phyloP scores from a whole-genome alignment of 2,797 vertebrate species.

The Urocyon cinereoargenteus region DNA sequence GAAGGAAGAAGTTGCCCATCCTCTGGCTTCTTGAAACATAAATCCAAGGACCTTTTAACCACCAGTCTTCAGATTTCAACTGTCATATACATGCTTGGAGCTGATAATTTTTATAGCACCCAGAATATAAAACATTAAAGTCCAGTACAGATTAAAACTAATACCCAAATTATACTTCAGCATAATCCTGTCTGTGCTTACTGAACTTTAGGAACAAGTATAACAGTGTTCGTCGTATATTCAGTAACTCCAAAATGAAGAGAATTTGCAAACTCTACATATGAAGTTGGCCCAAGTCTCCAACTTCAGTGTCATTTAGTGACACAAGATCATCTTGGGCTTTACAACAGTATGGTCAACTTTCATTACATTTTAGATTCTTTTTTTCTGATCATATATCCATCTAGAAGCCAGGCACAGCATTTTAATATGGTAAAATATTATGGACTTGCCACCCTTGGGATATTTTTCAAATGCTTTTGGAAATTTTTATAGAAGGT shows the following conservation, averaged over 20 bases:
- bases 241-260: slow-evolving; percentile 12
- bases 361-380: slow-evolving; percentile 36
- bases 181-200: slow-evolving; percentile 31
- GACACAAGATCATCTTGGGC: slow-evolving; percentile 8
- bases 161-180: slow-evolving; percentile 30
- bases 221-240: background rate
- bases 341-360: slow-evolving; percentile 5
- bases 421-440: slow-evolving; percentile 69
- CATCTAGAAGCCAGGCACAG: slow-evolving; percentile 42
- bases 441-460: slow-evolving; percentile 28
- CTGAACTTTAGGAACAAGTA: background rate
- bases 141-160: slow-evolving; percentile 49
- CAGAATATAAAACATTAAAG: slow-evolving; percentile 47
- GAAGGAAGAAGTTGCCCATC: background rate
- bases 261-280: background rate
- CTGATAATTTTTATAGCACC: slow-evolving; percentile 30
- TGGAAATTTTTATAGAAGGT: slow-evolving; percentile 61
- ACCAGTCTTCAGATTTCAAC: background rate
- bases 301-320: slow-evolving; percentile 21
- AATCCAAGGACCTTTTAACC: slow-evolving; percentile 28
- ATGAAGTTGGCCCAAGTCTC: background rate
- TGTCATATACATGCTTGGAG: background rate
- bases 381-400: slow-evolving; percentile 47
- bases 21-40: slow-evolving; percentile 33
- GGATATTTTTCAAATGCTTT: slow-evolving; percentile 68